Evolutionary conservation across 2,113 vertebrate species (phyloP), one percentile per base, ranked within the genome.

Genomic region (Scalopus aquaticus): DNA sequence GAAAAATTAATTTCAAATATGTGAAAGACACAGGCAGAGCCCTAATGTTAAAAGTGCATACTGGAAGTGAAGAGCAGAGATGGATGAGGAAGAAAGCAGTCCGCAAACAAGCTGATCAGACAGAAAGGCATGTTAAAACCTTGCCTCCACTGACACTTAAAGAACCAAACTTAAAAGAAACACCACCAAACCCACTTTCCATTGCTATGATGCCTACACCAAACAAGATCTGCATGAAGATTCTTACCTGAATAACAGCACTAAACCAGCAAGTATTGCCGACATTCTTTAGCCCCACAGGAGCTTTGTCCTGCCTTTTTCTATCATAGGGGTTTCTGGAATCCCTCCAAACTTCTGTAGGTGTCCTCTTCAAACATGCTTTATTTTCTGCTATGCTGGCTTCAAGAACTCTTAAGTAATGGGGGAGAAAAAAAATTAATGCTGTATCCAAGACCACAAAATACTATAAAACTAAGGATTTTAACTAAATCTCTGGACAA

Each of bases 211-310:
- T 28, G 3, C 9, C 56, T 46, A 30, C 28, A 49, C 32, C 15
- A 78, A 65, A 13, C 15, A 82, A 90, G 69, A 86, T n/a, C 20
- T 46, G n/a, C 44, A 80, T 39, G 69, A 82, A 65, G 9, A 85
- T 0, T 17, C 97, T 98, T 98, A 99, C 99, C 99, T 99, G 99
- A 97, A 99, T 99, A 94, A 99, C 99, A 54, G 99, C 99, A 96
- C 99, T 99, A 98, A 99, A 99, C 99, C 99, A 99, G 98, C 99
- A 99, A 0, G 99, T 99, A 96, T 99, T 99, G 96, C 99, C 99
- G 81, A 99, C 99, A 90, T 99, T 99, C 98, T 99, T 99, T 95
- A 99, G 98, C 9, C 99, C 99, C 42, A 99, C 99, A 0, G 99
- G 99, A 92, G 99, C 99, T 98, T 97, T 99, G 90, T 99, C 99